Evolutionary conservation across 2,888 invertebrate species (phyloP).

Genomic region (Synanthedon myopaeformis): DNA sequence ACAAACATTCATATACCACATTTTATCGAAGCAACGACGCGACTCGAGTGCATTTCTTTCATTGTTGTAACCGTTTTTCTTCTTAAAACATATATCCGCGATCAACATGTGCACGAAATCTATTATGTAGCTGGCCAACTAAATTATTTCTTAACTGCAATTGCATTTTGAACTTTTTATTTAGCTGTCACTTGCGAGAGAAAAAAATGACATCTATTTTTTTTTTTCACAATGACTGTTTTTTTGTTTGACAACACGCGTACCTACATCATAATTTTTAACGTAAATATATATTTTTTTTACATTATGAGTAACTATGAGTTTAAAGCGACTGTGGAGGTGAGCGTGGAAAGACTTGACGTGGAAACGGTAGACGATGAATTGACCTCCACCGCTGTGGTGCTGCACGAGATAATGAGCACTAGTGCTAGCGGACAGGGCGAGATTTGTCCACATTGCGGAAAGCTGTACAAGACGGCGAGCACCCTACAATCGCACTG

Average conservation of each 20-base stretch:
- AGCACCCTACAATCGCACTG: constrained; percentile 35
- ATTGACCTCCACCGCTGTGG: constrained; percentile 28
- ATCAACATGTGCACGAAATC: too few relatives aligned
- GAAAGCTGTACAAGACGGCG: constrained; percentile 38
- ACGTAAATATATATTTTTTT: too few relatives aligned
- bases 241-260: too few relatives aligned
- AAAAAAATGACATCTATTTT: neutral
- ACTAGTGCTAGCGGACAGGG: constrained; percentile 6
- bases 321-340: too few relatives aligned
- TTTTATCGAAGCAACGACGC: constrained; percentile 4
- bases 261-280: too few relatives aligned
- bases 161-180: neutral
- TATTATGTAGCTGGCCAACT: too few relatives aligned
- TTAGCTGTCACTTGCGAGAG: neutral
- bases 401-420: constrained; percentile 31
- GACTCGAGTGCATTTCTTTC: neutral
- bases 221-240: too few relatives aligned
- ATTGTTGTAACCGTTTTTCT: neutral
- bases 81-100: too few relatives aligned
- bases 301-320: too few relatives aligned
- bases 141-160: neutral
- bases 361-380: constrained; percentile 29
- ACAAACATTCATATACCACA: constrained; percentile 1
- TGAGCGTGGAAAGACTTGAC: constrained; percentile 10
- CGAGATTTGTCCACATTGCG: constrained; percentile 44